phyloP scores from a whole-genome alignment of 2,797 vertebrate genomes.

The Poeciliopsis turneri region DNA sequence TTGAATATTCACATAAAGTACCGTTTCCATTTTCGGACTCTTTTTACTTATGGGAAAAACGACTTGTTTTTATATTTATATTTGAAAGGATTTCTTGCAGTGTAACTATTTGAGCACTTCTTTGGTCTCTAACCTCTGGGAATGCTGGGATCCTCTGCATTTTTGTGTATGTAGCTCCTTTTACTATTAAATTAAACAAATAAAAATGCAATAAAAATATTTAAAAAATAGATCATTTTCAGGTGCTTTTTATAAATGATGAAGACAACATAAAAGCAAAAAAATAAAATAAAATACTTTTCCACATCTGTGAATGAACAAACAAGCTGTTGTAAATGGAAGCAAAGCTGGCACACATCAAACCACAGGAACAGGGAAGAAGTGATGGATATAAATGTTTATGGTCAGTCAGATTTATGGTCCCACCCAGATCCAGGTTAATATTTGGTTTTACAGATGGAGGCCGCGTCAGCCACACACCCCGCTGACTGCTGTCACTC shows the following conservation, averaged over 20 bases:
- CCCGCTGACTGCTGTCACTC: conserved; percentile 20
- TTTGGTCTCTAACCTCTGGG: neutral
- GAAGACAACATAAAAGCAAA: neutral
- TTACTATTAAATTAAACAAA: neutral
- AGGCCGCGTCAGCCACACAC: neutral
- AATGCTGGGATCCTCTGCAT: neutral
- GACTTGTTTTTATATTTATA: too few relatives aligned
- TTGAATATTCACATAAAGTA: too few relatives aligned
- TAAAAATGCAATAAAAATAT: neutral
- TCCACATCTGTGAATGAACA: neutral
- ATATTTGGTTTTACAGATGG: conserved; percentile 5
- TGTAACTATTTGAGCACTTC: neutral
- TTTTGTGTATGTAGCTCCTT: neutral
- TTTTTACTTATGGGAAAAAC: too few relatives aligned
- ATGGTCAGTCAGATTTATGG: neutral
- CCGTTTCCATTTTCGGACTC: too few relatives aligned
- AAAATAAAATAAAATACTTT: neutral
- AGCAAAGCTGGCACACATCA: neutral
- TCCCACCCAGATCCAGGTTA: neutral
- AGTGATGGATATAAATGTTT: neutral
- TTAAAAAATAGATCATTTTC: neutral
- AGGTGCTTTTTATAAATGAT: neutral
- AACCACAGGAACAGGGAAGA: neutral
- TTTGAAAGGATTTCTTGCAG: neutral
- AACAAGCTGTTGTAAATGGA: neutral